Percentiles rank a stretch among this genome's conserved stretches.
Conservation (phyloP, 2,888 invertebrate species). For the Sturmia bella region DNA sequence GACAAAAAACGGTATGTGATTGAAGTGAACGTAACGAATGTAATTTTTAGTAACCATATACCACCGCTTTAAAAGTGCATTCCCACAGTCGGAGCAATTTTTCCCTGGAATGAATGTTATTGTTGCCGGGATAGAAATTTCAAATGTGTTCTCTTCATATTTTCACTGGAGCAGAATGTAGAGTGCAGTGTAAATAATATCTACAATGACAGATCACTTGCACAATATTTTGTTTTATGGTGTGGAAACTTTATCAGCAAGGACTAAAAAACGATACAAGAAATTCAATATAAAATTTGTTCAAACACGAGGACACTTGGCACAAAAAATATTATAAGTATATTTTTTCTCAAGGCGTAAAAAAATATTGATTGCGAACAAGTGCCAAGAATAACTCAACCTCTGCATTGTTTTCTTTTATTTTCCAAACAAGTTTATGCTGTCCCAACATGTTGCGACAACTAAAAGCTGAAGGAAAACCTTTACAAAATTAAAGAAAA, state of each 20-base stretch:
- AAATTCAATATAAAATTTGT: not conserved
- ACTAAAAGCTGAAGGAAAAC: constrained; percentile 24
- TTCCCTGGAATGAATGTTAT: no score
- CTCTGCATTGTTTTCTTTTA: constrained; percentile 1
- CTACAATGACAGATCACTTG: constrained; percentile 41
- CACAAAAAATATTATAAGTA: constrained; percentile 17
- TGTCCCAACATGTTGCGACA: constrained; percentile 51
- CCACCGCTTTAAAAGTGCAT: no score
- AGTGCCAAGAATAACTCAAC: constrained; percentile 46
- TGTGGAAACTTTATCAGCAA: constrained; percentile 19
- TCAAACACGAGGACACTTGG: constrained; percentile 11
- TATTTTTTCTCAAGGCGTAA: no score
- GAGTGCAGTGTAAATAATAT: constrained; percentile 17
- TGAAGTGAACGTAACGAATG: no score
- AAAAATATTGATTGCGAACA: constrained; percentile 47
- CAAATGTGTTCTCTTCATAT: no score
- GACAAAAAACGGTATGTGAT: no score
- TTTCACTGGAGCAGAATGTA: no score
- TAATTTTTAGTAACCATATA: no score
- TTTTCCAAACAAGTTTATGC: not conserved
- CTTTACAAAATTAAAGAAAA: constrained; percentile 6
- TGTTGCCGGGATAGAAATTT: no score
- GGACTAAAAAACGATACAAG: not conserved
- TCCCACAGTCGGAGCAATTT: no score
- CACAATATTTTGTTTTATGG: constrained; percentile 52